These are phyloP conservation scores for Notolabrus celidotus DNA, from an alignment of 2,797 vertebrate genomes.

Conservation along the genomic window DNA sequence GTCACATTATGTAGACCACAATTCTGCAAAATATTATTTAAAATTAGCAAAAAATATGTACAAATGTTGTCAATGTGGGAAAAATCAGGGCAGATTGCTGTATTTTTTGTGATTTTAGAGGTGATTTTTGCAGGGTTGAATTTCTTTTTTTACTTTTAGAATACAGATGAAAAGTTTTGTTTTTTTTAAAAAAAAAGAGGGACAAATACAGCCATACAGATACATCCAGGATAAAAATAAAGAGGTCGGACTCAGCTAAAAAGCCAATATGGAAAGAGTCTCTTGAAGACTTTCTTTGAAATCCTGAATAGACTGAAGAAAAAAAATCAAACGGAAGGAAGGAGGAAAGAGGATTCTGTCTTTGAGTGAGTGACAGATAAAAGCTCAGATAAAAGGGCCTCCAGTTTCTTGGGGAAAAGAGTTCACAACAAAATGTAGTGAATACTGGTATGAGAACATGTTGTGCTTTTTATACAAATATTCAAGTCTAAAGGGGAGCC, in stretches of 20 bases:
- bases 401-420: slow-evolving; percentile 1
- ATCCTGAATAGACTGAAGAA: slow-evolving; percentile 19
- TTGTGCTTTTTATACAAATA: slow-evolving; percentile 10
- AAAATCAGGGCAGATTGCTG: not conserved
- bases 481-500: not conserved
- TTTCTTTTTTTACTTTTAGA: not conserved
- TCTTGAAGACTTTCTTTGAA: slow-evolving; percentile 1
- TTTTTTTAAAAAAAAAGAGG: too few relatives aligned
- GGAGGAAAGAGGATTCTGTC: slow-evolving; percentile 15
- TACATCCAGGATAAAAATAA: slow-evolving; percentile 10
- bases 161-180: slow-evolving; percentile 8
- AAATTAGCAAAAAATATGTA: not conserved
- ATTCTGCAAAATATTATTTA: not conserved
- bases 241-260: slow-evolving; percentile 4
- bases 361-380: slow-evolving; percentile 21
- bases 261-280: not conserved
- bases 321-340: not conserved
- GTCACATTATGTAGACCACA: slow-evolving; percentile 1
- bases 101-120: not conserved
- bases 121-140: not conserved
- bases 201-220: not conserved
- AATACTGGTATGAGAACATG: not conserved
- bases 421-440: not conserved
- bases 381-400: slow-evolving; percentile 20
- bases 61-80: not conserved